phyloP scores from a whole-genome alignment of 2,888 invertebrate species.

The Orgyia antiqua region DNA sequence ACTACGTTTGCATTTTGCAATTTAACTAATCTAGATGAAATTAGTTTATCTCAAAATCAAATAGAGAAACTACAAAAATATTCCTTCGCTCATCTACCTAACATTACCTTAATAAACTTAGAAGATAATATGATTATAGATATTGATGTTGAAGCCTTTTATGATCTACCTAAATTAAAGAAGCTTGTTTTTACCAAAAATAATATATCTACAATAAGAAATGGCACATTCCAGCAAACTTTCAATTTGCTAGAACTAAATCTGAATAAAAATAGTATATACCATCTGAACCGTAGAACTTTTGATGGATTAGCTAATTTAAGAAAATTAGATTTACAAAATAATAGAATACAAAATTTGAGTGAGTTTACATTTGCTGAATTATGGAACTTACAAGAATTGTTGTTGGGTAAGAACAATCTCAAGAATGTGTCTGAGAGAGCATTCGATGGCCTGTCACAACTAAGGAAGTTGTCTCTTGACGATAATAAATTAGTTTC shows the following conservation, averaged over 20 bases:
- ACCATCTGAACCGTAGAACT: constrained; percentile 85
- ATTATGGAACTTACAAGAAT: constrained; percentile 84
- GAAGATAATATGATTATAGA: constrained; percentile 87
- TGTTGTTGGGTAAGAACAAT: constrained; percentile 83
- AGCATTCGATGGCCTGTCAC: constrained; percentile 86
- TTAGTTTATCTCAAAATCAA: constrained; percentile 82
- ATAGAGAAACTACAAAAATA: constrained; percentile 82
- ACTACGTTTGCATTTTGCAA: constrained; percentile 86
- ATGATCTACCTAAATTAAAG: constrained; percentile 83
- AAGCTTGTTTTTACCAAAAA: constrained; percentile 91
- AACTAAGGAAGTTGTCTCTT: constrained; percentile 83
- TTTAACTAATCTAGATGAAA: constrained; percentile 81
- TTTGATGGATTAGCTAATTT: constrained; percentile 87
- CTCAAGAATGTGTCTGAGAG: constrained; percentile 86
- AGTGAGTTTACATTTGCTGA: constrained; percentile 89
- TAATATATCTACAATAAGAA: constrained; percentile 89
- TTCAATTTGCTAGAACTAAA: constrained; percentile 88
- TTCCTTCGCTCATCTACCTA: constrained; percentile 85
- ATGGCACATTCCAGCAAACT: constrained; percentile 87
- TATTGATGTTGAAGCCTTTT: constrained; percentile 85
- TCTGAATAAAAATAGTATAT: constrained; percentile 87
- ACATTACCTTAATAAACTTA: constrained; percentile 82
- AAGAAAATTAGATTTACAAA: constrained; percentile 84
- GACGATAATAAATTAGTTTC: constrained; percentile 86
- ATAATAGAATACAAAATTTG: constrained; percentile 86